Evolutionary conservation across 2,113 vertebrate species (phyloP), one percentile per base, ranked within the genome.

Genomic region (Hystrix brachyura): DNA sequence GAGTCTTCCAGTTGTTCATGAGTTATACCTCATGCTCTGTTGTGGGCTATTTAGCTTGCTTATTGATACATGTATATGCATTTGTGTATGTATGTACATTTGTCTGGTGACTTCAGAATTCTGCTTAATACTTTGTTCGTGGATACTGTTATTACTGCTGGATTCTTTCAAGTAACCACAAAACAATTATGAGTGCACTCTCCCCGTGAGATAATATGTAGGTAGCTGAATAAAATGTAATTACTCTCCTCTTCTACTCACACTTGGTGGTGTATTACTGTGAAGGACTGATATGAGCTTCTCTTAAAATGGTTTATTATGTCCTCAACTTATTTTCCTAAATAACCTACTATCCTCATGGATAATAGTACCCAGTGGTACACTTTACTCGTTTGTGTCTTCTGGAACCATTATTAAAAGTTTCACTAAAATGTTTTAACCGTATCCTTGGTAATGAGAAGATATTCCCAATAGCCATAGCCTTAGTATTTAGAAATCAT

Each of bases 371-470:
- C 48, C 79, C 51, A 53, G 13, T 84, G 29, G 43, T 62, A 48
- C 90, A 34, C 17, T 85, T 78, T 93, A 55, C 65, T 55, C 57
- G 21, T 64, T 67, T 53, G 23, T 96, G 3, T 57, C 79, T 84
- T 95, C 65, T 85, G 67, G 85, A 96, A 78, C 23, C 46, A 89
- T 81, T 95, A 96, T 91, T 94, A 93, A 96, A 95, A 55, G 13
- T 80, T 97, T 85, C n/a, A 74, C 43, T 67, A 60, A 95, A 88
- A 91, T 95, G 86, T 64, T 82, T 86, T 81, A 90, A 18, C 32
- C 79, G 9, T 82, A 48, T 82, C 55, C 72, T 94, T 78, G 69
- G 12, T 72, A 95, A 91, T 81, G 87, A 94, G 59, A 9, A 60
- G 84, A 59, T 38, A 9, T 81, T 87, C 69, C 72, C 53, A 90